Conservation (phyloP, 2,797 vertebrate genomes). For the Enteromius viviparus region DNA sequence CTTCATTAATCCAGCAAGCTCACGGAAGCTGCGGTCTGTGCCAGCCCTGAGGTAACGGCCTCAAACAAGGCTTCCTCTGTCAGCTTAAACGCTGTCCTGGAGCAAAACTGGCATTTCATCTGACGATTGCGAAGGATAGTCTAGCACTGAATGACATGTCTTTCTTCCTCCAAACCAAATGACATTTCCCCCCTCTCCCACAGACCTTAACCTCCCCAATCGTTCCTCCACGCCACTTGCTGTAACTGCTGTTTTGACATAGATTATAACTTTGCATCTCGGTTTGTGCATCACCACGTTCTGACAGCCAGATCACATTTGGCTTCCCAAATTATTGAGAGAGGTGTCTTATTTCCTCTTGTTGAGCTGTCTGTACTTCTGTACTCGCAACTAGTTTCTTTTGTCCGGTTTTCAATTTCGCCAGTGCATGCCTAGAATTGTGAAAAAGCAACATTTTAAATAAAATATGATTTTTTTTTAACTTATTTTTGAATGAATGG, state of each 20-base stretch:
- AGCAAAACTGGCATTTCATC: conserved; percentile 80
- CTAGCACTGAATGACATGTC: conserved; percentile 76
- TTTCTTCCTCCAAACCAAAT: conserved; percentile 53
- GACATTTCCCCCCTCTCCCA: conserved; percentile 44
- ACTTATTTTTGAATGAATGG: conserved; percentile 4
- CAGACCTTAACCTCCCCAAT: conserved; percentile 36
- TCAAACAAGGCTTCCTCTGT: conserved; percentile 87
- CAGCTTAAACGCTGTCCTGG: conserved; percentile 84
- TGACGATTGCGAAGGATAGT: conserved; percentile 71
- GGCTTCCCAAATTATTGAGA: conserved; percentile 73
- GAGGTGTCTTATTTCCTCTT: conserved; percentile 64
- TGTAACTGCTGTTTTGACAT: conserved; percentile 81
- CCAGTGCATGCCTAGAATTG: conserved; percentile 69
- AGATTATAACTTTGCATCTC: conserved; percentile 70
- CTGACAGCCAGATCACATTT: conserved; percentile 73
- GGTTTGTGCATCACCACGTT: conserved; percentile 61
- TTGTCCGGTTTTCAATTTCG: conserved; percentile 74
- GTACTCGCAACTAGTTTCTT: conserved; percentile 40
- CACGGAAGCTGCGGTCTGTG: conserved; percentile 44
- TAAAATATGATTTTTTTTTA: conserved; percentile 71
- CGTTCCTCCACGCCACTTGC: conserved; percentile 57
- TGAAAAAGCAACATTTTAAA: conserved; percentile 50
- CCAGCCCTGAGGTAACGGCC: conserved; percentile 68
- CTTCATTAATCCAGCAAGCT: conserved; percentile 21
- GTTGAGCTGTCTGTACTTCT: conserved; percentile 42